phyloP scores from a whole-genome alignment of 2,113 vertebrate genomes.

The Siphamia tubifer region DNA sequence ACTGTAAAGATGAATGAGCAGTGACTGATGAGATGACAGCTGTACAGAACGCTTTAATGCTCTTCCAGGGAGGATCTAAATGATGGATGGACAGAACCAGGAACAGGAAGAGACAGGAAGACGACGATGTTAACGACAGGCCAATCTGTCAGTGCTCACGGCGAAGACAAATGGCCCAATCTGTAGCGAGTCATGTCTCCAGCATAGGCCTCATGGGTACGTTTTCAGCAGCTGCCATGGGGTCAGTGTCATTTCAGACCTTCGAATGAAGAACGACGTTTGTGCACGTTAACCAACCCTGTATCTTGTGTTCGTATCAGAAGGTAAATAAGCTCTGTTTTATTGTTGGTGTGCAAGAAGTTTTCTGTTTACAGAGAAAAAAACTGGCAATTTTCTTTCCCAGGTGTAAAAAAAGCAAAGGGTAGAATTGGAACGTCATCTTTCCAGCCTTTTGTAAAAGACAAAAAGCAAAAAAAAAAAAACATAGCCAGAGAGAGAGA shows the following conservation, averaged over 20 bases:
- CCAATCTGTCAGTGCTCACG: slow-evolving; percentile 61
- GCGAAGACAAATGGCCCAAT: slow-evolving; percentile 69
- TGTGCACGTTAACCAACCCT: no score
- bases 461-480: slow-evolving; percentile 15
- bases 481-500: slow-evolving; percentile 6
- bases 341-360: background rate
- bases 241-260: background rate
- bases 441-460: slow-evolving; percentile 17
- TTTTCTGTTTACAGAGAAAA: background rate
- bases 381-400: background rate
- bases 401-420: background rate
- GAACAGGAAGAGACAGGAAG: slow-evolving; percentile 29
- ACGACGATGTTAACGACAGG: slow-evolving; percentile 33
- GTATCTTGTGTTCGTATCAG: no score
- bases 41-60: slow-evolving; percentile 4
- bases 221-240: slow-evolving; percentile 6
- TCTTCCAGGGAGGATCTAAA: slow-evolving; percentile 29
- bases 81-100: slow-evolving; percentile 43
- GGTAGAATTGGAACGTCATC: slow-evolving; percentile 8
- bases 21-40: slow-evolving; percentile 8
- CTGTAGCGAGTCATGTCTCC: slow-evolving; percentile 33
- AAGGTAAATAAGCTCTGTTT: no score
- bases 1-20: slow-evolving; percentile 15
- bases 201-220: slow-evolving; percentile 21
- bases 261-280: no score